These are phyloP conservation scores for Bellardia bayeri DNA, from an alignment of 2,888 invertebrate species.

Conservation along the genomic window DNA sequence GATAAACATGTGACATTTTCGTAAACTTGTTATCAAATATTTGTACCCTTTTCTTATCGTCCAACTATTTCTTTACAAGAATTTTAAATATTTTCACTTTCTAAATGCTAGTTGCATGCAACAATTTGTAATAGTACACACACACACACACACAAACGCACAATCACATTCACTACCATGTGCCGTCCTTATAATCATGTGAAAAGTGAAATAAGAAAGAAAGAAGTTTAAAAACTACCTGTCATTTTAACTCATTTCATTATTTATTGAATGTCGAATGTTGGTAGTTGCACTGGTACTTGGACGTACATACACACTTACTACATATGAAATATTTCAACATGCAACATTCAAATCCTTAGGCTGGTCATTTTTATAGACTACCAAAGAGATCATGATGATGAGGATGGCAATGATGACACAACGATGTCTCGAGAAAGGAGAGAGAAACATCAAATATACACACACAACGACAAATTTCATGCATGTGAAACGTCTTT, in stretches of 20 bases:
- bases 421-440: constrained; percentile 9
- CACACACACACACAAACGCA: background rate
- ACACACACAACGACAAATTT: background rate
- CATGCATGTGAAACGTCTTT: constrained; percentile 21
- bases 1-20: constrained; percentile 60
- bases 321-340: constrained; percentile 56
- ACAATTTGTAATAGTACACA: constrained; percentile 22
- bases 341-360: constrained; percentile 59
- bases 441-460: constrained; percentile 14
- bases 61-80: constrained; percentile 38
- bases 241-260: constrained; percentile 59
- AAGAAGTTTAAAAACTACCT: constrained; percentile 58
- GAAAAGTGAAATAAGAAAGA: background rate
- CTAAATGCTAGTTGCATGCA: constrained; percentile 52
- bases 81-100: constrained; percentile 68
- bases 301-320: background rate
- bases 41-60: constrained; percentile 57
- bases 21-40: constrained; percentile 42
- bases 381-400: constrained; percentile 71
- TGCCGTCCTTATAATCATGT: constrained; percentile 14
- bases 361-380: constrained; percentile 58
- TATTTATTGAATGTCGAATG: constrained; percentile 42
- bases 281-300: constrained; percentile 17
- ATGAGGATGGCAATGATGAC: constrained; percentile 67
- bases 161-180: no score